Evolutionary conservation across 2,797 vertebrate species (phyloP), one percentile per base, ranked within the genome.

Genomic region (Lophotriccus pileatus): DNA sequence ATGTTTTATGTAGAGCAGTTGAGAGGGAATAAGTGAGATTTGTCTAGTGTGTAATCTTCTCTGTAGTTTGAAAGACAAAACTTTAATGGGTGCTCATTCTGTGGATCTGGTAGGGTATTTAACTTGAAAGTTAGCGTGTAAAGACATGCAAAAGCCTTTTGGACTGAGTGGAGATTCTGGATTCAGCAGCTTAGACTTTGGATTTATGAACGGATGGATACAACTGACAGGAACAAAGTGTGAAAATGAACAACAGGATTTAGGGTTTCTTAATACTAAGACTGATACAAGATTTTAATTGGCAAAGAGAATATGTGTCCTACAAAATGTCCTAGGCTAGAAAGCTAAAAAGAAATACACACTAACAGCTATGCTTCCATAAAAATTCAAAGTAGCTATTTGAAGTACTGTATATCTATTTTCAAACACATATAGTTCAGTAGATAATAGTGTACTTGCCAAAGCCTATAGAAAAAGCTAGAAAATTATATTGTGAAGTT

Each of bases 341-440:
- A 72, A 90, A 80, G 27, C 44, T 30, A 18, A 50, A 58, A 76
- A 39, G 22, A 56, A 78, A 62, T n/a, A 64, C 6, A 44, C 36
- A 36, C 3, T 32, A 68, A 67, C 30, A 82, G 50, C 36, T 76
- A 7, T 37, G 22, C 9, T 73, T 87, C 66, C 39, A 23, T 55
- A 72, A n/a, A 82, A 82, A 76, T 72, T 87, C 56, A 83, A 63
- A 81, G 76, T 50, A 85, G 34, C 53, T 95, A 9, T 92, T 94
- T 84, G 86, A 96, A 89, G 67, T 89, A 27, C 56, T 55, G 43
- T 22, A 25, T 43, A 60, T 84, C 84, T 86, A 64, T 75, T 94
- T 89, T 92, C 34, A 41, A 94, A 92, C 43, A 81, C 49, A 43
- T 53, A 58, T 0, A 73, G 25, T 53, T 87, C 68, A 36, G 81